These are phyloP conservation scores for Agonum fuliginosum DNA, from an alignment of 2,888 invertebrate species.

Conservation along the genomic window DNA sequence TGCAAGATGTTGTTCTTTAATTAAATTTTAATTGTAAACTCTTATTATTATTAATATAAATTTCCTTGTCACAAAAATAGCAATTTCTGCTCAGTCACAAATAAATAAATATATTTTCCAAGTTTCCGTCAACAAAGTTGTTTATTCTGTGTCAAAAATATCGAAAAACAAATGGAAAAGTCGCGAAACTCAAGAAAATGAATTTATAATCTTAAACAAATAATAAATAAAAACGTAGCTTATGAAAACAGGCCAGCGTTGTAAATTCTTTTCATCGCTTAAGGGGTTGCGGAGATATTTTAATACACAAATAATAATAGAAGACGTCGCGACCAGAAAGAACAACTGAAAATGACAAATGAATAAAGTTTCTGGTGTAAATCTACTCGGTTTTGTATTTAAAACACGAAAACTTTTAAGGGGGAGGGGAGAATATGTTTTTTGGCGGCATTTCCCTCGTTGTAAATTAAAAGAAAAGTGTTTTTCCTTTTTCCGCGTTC, in stretches of 20 bases:
- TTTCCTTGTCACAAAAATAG: no score
- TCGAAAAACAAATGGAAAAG: slow-evolving; percentile 15
- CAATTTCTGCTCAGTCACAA: no score
- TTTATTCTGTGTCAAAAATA: slow-evolving; percentile 5
- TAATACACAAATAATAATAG: slow-evolving; percentile 57
- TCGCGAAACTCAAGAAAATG: neutral
- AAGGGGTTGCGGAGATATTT: slow-evolving; percentile 34
- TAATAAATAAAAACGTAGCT: slow-evolving; percentile 45
- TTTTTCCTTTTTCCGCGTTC: slow-evolving; percentile 48
- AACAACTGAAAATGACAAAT: slow-evolving; percentile 57
- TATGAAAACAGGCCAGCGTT: slow-evolving; percentile 22
- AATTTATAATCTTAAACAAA: slow-evolving; percentile 51
- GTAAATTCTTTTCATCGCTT: slow-evolving; percentile 26
- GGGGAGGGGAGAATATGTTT: slow-evolving; percentile 46
- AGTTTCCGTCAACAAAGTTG: no score
- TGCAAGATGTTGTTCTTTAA: no score
- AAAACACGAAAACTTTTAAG: slow-evolving; percentile 38
- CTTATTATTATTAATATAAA: no score
- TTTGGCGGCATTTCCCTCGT: slow-evolving; percentile 46
- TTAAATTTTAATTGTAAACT: no score
- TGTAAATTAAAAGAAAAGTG: slow-evolving; percentile 59
- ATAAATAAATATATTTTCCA: no score
- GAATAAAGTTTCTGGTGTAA: slow-evolving; percentile 54
- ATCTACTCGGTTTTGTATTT: slow-evolving; percentile 49
- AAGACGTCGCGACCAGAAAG: slow-evolving; percentile 32